phyloP scores from a whole-genome alignment of 37 sponge, comb jelly and placozoan species.

The Oscarella lobularis region DNA sequence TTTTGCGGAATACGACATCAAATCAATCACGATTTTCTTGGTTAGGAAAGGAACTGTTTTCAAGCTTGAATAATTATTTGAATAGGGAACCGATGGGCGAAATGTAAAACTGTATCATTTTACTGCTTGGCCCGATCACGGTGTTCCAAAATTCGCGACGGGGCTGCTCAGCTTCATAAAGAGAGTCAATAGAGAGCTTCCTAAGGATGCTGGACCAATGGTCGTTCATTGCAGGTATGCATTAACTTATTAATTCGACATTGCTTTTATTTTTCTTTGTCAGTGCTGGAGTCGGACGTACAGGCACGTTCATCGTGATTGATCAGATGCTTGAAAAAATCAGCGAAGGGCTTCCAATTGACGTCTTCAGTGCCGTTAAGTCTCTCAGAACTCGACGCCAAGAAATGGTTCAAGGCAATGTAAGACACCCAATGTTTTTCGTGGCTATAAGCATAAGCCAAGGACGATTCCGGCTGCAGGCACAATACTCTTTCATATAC shows the following conservation, averaged over 20 bases:
- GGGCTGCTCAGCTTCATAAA: conserved; percentile 18
- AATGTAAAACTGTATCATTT: conserved; percentile 19
- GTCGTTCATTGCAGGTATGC: conserved; percentile 50
- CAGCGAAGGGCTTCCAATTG: no score
- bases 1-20: conserved; percentile 18
- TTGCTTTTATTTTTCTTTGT: no score
- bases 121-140: conserved; percentile 46
- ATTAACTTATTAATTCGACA: no score
- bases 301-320: conserved; percentile 56
- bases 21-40: conserved; percentile 15
- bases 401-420: no score
- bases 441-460: background rate
- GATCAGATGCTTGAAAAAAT: no score
- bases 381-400: no score
- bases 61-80: background rate
- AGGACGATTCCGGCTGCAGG: conserved; percentile 12
- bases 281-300: conserved; percentile 76
- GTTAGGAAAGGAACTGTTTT: background rate
- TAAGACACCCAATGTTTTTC: no score
- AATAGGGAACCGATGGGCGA: background rate
- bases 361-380: no score
- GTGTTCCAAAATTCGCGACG: conserved; percentile 12
- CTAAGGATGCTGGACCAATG: conserved; percentile 11
- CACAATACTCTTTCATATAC: conserved; percentile 53
- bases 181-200: conserved; percentile 14